Evolutionary conservation across 2,888 invertebrate genomes (phyloP).

Genomic region (Teleiodes luculella): DNA sequence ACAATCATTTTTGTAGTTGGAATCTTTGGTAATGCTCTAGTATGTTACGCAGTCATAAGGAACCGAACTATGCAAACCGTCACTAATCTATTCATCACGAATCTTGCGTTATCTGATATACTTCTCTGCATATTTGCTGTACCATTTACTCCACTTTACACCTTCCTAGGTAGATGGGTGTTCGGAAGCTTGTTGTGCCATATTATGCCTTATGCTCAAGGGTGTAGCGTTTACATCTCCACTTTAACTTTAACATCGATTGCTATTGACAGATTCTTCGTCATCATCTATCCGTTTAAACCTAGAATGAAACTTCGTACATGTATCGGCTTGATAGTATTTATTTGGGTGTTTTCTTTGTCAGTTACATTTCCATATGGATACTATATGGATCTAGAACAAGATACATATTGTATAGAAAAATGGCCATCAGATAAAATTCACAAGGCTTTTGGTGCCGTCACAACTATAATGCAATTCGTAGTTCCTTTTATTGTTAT

Average conservation of each 20-base stretch:
- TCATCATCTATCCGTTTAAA: constrained; percentile 92
- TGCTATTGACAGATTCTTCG: constrained; percentile 94
- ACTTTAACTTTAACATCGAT: constrained; percentile 93
- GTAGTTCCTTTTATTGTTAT: constrained; percentile 91
- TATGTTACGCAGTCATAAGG: constrained; percentile 90
- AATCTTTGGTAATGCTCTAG: constrained; percentile 89
- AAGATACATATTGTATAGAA: constrained; percentile 81
- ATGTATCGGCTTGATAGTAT: constrained; percentile 86
- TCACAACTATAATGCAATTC: constrained; percentile 91
- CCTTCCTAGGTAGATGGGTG: constrained; percentile 90
- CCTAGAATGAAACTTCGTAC: constrained; percentile 88
- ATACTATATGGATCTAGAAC: constrained; percentile 83
- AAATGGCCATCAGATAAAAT: constrained; percentile 88
- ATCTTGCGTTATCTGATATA: constrained; percentile 92
- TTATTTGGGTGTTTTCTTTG: constrained; percentile 90
- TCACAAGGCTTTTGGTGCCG: constrained; percentile 85
- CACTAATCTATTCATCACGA: constrained; percentile 94
- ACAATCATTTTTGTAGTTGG: constrained; percentile 88
- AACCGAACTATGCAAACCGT: constrained; percentile 95
- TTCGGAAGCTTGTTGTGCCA: constrained; percentile 91
- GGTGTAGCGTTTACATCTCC: constrained; percentile 93
- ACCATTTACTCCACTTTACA: constrained; percentile 93
- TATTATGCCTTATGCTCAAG: constrained; percentile 91
- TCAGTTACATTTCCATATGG: constrained; percentile 91
- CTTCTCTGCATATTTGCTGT: constrained; percentile 91